phyloP scores from a whole-genome alignment of 1,140 invertebrate genomes.

The Drosophila punjabiensis region DNA sequence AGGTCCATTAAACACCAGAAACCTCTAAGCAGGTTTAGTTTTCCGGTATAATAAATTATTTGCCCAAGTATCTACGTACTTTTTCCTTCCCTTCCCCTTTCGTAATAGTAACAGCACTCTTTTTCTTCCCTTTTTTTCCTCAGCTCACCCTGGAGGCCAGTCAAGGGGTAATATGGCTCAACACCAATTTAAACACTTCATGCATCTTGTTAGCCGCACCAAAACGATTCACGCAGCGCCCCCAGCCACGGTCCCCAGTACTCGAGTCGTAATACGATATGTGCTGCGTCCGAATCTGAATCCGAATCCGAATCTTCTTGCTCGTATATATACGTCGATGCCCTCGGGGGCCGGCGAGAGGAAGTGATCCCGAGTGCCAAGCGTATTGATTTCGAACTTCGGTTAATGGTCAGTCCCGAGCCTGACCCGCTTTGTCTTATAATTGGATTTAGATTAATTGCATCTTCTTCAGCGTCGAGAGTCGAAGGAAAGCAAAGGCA shows the following conservation, averaged over 20 bases:
- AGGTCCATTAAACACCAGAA: background rate
- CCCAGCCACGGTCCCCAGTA: background rate
- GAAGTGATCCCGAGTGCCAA: slow-evolving; percentile 36
- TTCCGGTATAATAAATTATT: slow-evolving; percentile 5
- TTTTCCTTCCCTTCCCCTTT: background rate
- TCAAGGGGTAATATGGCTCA: slow-evolving; percentile 82
- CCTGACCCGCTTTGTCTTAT: slow-evolving; percentile 74
- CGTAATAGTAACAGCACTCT: background rate
- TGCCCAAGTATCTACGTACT: background rate
- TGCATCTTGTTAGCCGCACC: slow-evolving; percentile 80
- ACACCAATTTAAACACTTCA: slow-evolving; percentile 85
- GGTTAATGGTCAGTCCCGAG: slow-evolving; percentile 55
- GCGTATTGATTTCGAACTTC: slow-evolving; percentile 74
- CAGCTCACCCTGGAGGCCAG: slow-evolving; percentile 19
- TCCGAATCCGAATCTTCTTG: slow-evolving; percentile 12
- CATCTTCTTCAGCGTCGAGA: slow-evolving; percentile 53
- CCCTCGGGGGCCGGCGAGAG: slow-evolving; percentile 51
- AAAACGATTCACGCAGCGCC: slow-evolving; percentile 38
- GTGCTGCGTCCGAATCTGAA: background rate
- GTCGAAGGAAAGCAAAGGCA: slow-evolving; percentile 23
- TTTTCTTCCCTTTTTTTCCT: background rate
- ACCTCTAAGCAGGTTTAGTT: background rate
- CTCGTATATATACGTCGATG: slow-evolving; percentile 5
- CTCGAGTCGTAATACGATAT: slow-evolving; percentile 62
- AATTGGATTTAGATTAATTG: slow-evolving; percentile 85